Base-by-base conservation (phyloP, 2,797 vertebrate species). In the Pseudochaenichthys georgianus region DNA sequence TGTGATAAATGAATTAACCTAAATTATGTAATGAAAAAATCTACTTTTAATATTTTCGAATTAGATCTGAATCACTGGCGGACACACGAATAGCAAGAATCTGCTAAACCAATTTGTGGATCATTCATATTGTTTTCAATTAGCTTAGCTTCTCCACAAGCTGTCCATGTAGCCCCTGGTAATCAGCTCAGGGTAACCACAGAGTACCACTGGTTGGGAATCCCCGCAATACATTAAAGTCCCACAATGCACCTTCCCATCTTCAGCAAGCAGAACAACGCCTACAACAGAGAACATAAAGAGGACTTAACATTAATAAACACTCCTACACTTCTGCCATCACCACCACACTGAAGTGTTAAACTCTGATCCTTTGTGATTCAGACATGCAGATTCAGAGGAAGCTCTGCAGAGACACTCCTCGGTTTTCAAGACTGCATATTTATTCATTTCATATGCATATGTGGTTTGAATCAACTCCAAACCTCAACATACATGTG, bases 211-310 rank as follows among this genome's bases (percentile, higher is more conserved):
- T 38, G 34, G 34, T 38, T 38, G 7, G 34, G 34, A 38, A 38
- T 38, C 34, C 8, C 34, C 38, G 34, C 34, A 38, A 38, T 38
- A 38, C 6, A 38, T 38, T 38, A 38, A 38, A 38, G 34, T 38
- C 34, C 34, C 34, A 38, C 9, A 38, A 38, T 38, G 34, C 13
- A 23, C 63, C 68, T 81, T 79, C 72, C 50, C 55, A 70, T 84
- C 81, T 80, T 76, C 9, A 43, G 52, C 64, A 5, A 87, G 73
- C 66, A 61, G 66, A 78, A 52, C 52, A 52, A 59, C 4, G n/a
- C 9, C 62, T 31, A 10, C 45, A 64, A 63, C 41, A 28, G 42
- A 77, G 53, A 82, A 19, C 23, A 42, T 45, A 55, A 12, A 47
- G 62, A 64, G n/a, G 9, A 19, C 19, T 9, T 23, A 3, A 47